Percentiles rank a stretch among this genome's conserved stretches.
These are phyloP conservation scores for Matsumurasca onukii DNA, from an alignment of 1,140 invertebrate species.

Conservation along the genomic window DNA sequence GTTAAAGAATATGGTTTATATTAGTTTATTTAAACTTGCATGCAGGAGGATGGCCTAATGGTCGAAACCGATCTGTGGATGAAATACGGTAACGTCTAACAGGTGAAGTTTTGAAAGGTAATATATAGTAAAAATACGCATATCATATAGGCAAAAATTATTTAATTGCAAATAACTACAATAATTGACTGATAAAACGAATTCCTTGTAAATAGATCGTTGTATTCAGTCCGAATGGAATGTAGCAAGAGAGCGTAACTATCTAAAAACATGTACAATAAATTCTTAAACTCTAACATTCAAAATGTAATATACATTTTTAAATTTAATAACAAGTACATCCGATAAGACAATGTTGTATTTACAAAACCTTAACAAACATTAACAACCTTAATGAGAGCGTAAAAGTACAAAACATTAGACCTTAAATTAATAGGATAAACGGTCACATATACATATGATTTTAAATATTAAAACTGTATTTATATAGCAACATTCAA, in stretches of 20 bases:
- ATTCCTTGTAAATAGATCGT: constrained; percentile 24
- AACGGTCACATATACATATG: background rate
- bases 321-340: constrained; percentile 4
- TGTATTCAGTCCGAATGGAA: constrained; percentile 23
- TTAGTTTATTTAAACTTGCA: too few relatives aligned
- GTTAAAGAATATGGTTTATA: too few relatives aligned
- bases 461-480: background rate
- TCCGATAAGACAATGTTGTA: background rate
- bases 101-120: too few relatives aligned
- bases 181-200: constrained; percentile 8
- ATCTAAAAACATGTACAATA: constrained; percentile 8
- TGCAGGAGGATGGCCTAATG: too few relatives aligned
- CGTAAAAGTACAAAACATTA: constrained; percentile 13
- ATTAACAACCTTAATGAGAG: constrained; percentile 8
- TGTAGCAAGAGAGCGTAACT: constrained; percentile 22
- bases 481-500: too few relatives aligned
- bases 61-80: too few relatives aligned
- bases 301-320: constrained; percentile 14
- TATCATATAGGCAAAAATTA: constrained; percentile 3
- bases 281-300: constrained; percentile 17
- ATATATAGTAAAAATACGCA: too few relatives aligned
- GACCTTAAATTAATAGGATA: constrained; percentile 22
- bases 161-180: constrained; percentile 23
- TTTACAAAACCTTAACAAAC: constrained; percentile 1
- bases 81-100: too few relatives aligned